phyloP scores from a whole-genome alignment of 2,113 vertebrate genomes.

The Eptesicus fuscus region DNA sequence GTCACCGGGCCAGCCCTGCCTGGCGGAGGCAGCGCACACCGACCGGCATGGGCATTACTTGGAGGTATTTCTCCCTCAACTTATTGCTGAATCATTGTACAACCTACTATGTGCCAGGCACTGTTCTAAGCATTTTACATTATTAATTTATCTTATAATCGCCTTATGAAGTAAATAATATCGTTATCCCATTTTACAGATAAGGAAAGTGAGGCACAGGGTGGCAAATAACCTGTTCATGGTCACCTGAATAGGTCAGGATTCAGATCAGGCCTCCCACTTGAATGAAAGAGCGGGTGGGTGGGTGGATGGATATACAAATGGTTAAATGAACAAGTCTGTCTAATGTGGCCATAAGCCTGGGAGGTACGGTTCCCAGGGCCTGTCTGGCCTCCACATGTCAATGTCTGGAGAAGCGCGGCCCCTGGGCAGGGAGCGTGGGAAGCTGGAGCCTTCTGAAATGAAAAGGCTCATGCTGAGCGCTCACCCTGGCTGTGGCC shows the following conservation, averaged over 20 bases:
- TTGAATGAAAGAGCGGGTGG: not conserved
- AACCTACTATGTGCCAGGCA: not conserved
- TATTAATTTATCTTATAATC: not conserved
- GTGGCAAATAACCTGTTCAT: not conserved
- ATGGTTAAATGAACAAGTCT: not conserved
- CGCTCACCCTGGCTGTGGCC: not conserved
- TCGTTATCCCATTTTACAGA: not conserved
- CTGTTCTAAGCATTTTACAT: not conserved
- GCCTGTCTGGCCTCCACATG: not conserved
- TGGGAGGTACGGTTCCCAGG: not conserved
- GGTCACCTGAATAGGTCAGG: not conserved
- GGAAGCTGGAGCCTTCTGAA: not conserved
- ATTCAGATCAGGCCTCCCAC: not conserved
- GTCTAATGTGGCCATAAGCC: not conserved
- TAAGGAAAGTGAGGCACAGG: not conserved
- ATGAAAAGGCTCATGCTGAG: not conserved
- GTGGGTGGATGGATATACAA: not conserved
- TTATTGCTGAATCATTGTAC: not conserved
- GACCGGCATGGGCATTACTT: not conserved
- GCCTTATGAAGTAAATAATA: not conserved
- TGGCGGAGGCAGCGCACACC: not conserved
- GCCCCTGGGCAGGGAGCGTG: no score
- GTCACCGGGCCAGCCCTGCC: accelerated
- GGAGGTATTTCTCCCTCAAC: not conserved
- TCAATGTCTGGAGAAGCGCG: not conserved